Percentiles rank a stretch among this genome's conserved stretches.
Conservation (phyloP, 2,797 vertebrate species). For the Taeniopygia guttata region DNA sequence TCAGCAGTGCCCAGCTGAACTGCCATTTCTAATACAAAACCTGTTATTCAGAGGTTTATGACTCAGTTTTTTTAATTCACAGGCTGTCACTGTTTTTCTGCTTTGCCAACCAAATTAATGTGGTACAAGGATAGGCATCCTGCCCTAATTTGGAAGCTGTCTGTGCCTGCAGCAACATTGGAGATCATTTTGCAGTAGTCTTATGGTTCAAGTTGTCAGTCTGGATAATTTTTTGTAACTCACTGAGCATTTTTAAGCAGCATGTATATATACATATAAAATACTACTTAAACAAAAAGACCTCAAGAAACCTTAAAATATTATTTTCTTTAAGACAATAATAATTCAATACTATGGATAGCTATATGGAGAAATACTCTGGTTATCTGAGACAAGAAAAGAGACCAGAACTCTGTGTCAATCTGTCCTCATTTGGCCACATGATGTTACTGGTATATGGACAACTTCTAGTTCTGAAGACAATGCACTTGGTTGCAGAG, state of each 20-base stretch:
- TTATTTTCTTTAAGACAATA: not conserved
- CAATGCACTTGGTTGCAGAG: not conserved
- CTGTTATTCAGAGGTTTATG: slow-evolving; percentile 18
- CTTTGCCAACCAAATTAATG: slow-evolving; percentile 33
- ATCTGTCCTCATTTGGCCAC: not conserved
- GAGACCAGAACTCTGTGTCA: not conserved
- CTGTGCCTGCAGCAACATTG: slow-evolving; percentile 9
- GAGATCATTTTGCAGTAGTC: not conserved
- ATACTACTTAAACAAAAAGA: not conserved
- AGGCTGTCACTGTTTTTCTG: slow-evolving; percentile 15
- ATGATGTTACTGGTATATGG: not conserved
- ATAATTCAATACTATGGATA: not conserved
- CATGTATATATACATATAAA: not conserved
- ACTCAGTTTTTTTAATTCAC: not conserved
- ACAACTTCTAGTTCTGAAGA: not conserved
- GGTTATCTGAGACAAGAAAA: not conserved
- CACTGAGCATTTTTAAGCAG: not conserved
- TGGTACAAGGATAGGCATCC: slow-evolving; percentile 18
- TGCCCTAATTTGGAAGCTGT: slow-evolving; percentile 19
- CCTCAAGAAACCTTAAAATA: not conserved
- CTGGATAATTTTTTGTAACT: not conserved
- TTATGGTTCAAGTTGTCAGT: not conserved
- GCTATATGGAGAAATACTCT: not conserved
- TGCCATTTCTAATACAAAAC: slow-evolving; percentile 38
- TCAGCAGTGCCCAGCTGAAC: not conserved